Base-by-base conservation (phyloP, 2,888 invertebrate species). In the Drymonia ruficornis region DNA sequence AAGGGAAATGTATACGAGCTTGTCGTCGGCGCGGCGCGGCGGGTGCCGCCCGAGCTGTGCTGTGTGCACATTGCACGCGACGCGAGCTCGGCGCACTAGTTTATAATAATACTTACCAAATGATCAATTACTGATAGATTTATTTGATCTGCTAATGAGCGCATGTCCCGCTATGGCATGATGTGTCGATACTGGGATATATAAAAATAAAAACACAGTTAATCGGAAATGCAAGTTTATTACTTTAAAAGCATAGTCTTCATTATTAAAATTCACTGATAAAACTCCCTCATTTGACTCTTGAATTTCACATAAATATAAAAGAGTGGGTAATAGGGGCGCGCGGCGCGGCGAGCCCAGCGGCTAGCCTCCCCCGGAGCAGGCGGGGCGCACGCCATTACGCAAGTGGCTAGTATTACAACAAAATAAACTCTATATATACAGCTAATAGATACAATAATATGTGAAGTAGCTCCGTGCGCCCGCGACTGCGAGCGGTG, bases 191-290 rank as follows among this genome's bases (percentile, higher is more conserved):
- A 31, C 11, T 11, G 3, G 3, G 11, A 31, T 9, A 12, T 40
- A 38, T 15, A 15, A 2, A 59, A 67, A 68, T 55, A 53, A 72
- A 63, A n/a, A 69, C 63, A 63, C 55, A 44, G 52, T 43, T 57
- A 75, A 67, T 85, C 74, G 70, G 84, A 88, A 89, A 89, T 89
- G 88, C 89, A 84, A 80, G 81, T 84, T 86, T 87, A 89, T 89
- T 89, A 86, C 82, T 84, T 86, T 73, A 80, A 81, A 88, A 88
- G 88, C 89, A 84, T 83, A 83, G 82, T 87, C 80, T 85, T 81
- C 80, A 78, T 78, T 74, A 76, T 74, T 76, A 77, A 83, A 81
- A 71, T 59, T 63, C 70, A 77, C 78, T 76, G 81, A 80, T 76
- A 74, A 72, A 70, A 74, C 69, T 68, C 61, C 68, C 65, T 72